Evolutionary conservation across 2,888 invertebrate genomes (phyloP), one percentile per base, ranked within the genome.

Genomic region (Coelopa pilipes): DNA sequence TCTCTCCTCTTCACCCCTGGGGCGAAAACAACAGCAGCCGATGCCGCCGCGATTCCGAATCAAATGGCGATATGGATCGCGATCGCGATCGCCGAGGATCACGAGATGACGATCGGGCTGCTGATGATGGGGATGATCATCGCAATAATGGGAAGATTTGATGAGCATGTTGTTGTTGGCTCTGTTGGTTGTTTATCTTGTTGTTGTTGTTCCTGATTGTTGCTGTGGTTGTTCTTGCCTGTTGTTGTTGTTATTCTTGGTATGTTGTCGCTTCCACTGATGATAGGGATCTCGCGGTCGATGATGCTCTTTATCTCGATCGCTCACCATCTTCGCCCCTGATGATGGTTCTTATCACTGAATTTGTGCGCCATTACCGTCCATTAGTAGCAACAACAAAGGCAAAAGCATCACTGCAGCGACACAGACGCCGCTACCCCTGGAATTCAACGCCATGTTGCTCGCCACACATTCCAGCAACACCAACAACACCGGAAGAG

Each of bases 331-430:
- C 63, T 59, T 53, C 75, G 63, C 46, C 55, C 65, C 74, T 74
- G 67, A 49, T 55, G 69, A 34, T 69, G 59, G 55, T 57, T 62
- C 62, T 62, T 62, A 62, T 45, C 62, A 34, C 34, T 15, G 62
- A 62, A 34, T 62, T 62, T 62, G 45, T 34, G 4, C 53, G 47
- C 60, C 15, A 53, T 55, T 50, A 66, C 72, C 70, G 57, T 55
- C n/a, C 55, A 72, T 50, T 60, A 74, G 77, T 45, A 63, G 72
- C 70, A 68, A 60, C 70, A 68, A 57, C 68, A 57, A n/a, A n/a
- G n/a, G n/a, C 69, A 53, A 34, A 34, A 7, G 2, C 34, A 34
- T 7, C 34, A 34, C 34, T 7, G 34, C 7, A 34, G 34, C 34
- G 7, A 34, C 34, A 34, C 34, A 34, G 4, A 34, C 34, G 34